Evolutionary conservation across 2,113 vertebrate species (phyloP), one percentile per base, ranked within the genome.

Genomic region (Epinephelus moara): DNA sequence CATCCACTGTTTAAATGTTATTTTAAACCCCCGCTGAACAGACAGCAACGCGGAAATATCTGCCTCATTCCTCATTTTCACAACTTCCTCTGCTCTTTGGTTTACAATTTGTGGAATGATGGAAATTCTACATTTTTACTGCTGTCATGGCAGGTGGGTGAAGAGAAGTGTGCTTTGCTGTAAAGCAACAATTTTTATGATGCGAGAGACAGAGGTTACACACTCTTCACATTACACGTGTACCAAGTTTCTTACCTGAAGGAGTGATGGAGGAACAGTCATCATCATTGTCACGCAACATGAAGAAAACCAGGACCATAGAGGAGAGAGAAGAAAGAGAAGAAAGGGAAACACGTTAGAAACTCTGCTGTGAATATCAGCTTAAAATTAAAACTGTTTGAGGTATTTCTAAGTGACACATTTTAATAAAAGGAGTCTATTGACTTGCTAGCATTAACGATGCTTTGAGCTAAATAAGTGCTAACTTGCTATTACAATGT

Each of bases 181-280:
- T 70, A 45, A 18, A 81, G 70, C 9, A 60, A 67, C 45, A 68
- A 17, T 57, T 3, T 67, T 21, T n/a, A 49, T 30, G 18, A 40
- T 5, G 45, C 4, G 17, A 6, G 21, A 27, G 12, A 19, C 11
- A 10, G 19, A 10, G 37, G 19, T 47, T 1, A 18, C 15, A 66
- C 49, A 73, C 57, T 85, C 27, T 27, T 80, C 62, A 67, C 12
- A 47, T 50, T 19, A 76, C 25, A 62, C 17, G 23, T 78, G 56
- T 25, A 68, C 10, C 25, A 33, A 75, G 75, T 84, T n/a, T 84
- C 80, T 93, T 85, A 86, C 87, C 91, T 92, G 75, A 77, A 56
- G 8, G 2, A 64, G 14, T 2, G 14, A 80, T 73, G 21, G 59
- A 60, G 23, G 67, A 72, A 45, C 27, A 67, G 55, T 56, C 57